These are phyloP conservation scores for Phalacrocorax pelagicus DNA, from an alignment of 2,113 vertebrate genomes.

Conservation along the genomic window DNA sequence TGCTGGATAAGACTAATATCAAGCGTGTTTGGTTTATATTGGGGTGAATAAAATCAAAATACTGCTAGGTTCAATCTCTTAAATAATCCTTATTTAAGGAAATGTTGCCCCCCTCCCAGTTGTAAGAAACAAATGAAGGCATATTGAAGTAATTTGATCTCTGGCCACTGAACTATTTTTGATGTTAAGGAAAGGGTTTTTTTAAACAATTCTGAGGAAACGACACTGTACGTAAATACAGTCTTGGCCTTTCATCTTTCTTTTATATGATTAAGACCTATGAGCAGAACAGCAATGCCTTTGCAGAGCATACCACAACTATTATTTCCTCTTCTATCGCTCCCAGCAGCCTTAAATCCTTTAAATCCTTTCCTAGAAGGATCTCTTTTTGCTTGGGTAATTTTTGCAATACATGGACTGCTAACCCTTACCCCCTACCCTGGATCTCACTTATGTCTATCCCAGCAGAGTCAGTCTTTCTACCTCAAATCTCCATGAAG, in stretches of 20 bases:
- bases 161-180: not conserved
- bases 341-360: conserved; percentile 70
- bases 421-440: conserved; percentile 59
- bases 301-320: conserved; percentile 22
- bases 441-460: conserved; percentile 60
- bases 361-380: conserved; percentile 72
- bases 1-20: not conserved
- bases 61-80: not conserved
- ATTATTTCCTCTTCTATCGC: conserved; percentile 62
- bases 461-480: conserved; percentile 59
- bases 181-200: conserved; percentile 9
- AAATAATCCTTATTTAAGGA: not conserved
- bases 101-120: not conserved
- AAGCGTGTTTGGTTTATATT: not conserved
- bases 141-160: conserved; percentile 24
- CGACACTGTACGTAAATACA: conserved; percentile 19
- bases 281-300: conserved; percentile 45
- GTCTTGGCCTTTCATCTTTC: conserved; percentile 37
- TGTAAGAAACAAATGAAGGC: conserved; percentile 7
- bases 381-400: conserved; percentile 60
- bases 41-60: not conserved
- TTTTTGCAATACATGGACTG: conserved; percentile 58
- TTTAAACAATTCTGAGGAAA: conserved; percentile 53
- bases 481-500: conserved; percentile 71
- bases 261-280: conserved; percentile 61